These are phyloP conservation scores for Pyrocephalus nanus DNA, from an alignment of 2,797 vertebrate genomes.

Conservation along the genomic window DNA sequence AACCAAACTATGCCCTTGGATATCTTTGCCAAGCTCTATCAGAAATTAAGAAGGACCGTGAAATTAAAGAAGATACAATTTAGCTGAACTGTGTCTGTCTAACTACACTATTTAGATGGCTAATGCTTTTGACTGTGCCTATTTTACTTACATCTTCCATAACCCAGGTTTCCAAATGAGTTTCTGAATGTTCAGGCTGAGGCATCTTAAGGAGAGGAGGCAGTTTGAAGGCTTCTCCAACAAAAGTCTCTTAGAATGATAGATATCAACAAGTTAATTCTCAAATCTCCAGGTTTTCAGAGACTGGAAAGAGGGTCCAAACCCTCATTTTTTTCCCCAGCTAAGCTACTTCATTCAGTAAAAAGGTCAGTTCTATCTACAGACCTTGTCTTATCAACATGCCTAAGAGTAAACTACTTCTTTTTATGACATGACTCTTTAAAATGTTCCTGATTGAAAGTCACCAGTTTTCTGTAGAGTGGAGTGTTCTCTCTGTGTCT, in stretches of 20 bases:
- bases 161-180: neutral
- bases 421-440: neutral
- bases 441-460: neutral
- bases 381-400: neutral
- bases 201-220: neutral
- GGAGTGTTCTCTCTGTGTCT: neutral
- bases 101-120: neutral
- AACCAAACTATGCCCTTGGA: neutral
- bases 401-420: neutral
- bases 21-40: neutral
- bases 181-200: neutral
- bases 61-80: slow-evolving; percentile 44
- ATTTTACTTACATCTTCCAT: neutral
- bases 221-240: neutral
- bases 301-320: neutral
- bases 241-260: neutral
- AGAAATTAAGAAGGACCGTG: neutral
- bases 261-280: neutral
- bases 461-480: neutral
- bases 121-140: neutral
- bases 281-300: neutral
- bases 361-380: neutral
- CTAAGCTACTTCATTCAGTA: neutral
- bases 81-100: neutral
- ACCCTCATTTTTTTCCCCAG: neutral